These are phyloP conservation scores for Octodon degus DNA, from an alignment of 2,113 vertebrate genomes.

Conservation along the genomic window DNA sequence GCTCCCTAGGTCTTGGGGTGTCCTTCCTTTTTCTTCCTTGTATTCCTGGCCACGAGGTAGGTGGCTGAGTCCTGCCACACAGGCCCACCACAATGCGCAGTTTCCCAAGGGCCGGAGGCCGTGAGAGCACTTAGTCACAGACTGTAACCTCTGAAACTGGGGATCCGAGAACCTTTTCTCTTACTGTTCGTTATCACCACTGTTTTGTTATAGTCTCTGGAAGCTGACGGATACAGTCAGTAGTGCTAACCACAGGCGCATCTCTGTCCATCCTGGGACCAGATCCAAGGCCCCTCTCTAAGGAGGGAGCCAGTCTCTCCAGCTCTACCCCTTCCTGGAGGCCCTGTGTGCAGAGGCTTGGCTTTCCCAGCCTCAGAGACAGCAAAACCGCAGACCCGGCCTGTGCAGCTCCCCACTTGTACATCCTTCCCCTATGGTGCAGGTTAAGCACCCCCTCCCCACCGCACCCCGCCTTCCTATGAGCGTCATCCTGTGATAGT, in stretches of 20 bases:
- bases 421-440: not conserved
- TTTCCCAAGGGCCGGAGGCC: not conserved
- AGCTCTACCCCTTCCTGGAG: not conserved
- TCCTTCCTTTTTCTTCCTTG: not conserved
- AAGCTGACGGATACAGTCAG: not conserved
- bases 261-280: not conserved
- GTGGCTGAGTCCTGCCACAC: too few relatives aligned
- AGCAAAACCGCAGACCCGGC: not conserved
- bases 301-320: rapidly evolving
- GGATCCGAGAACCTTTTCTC: not conserved
- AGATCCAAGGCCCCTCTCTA: rapidly evolving
- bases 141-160: not conserved
- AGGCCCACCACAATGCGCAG: too few relatives aligned
- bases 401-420: too few relatives aligned
- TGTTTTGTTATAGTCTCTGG: not conserved
- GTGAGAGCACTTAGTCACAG: too few relatives aligned
- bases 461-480: not conserved
- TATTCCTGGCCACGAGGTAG: not conserved
- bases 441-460: too few relatives aligned
- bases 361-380: not conserved
- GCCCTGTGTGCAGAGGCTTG: too few relatives aligned
- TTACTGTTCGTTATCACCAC: not conserved
- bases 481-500: not conserved
- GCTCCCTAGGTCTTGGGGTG: not conserved
- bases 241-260: not conserved